phyloP scores from a whole-genome alignment of 2,797 vertebrate species.

The Hydrolagus colliei region DNA sequence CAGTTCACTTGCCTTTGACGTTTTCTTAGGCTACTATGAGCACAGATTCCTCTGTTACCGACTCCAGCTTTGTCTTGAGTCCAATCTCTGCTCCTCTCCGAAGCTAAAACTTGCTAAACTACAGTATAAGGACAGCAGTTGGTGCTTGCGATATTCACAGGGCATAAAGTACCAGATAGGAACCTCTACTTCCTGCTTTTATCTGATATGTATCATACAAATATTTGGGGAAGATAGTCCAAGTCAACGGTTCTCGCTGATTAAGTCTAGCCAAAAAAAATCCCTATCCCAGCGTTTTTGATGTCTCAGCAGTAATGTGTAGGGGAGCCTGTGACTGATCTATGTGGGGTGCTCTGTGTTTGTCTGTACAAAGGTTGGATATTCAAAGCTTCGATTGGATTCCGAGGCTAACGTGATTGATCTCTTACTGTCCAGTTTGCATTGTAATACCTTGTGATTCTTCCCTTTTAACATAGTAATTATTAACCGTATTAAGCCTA shows the following conservation, averaged over 20 bases:
- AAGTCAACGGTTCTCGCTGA: background rate
- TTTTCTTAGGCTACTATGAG: background rate
- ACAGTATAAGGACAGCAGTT: background rate
- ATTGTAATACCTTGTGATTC: background rate
- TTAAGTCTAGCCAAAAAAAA: background rate
- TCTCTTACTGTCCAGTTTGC: constrained; percentile 26
- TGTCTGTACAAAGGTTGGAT: background rate
- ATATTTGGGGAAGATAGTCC: background rate
- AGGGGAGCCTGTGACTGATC: background rate
- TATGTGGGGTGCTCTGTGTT: too few species aligned
- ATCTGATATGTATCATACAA: too few species aligned
- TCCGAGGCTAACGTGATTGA: background rate
- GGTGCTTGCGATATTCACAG: background rate
- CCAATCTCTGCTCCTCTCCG: background rate
- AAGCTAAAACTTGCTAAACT: background rate
- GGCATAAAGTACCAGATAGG: background rate
- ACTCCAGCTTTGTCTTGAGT: background rate
- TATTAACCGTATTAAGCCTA: background rate
- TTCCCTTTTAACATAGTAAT: constrained; percentile 11
- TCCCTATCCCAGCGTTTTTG: background rate
- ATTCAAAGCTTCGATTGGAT: background rate
- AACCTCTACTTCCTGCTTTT: background rate
- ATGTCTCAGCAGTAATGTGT: too few species aligned
- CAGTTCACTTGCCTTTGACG: background rate
- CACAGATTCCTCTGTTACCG: background rate